phyloP scores from a whole-genome alignment of 2,113 vertebrate species.

The Dasyurus viverrinus region DNA sequence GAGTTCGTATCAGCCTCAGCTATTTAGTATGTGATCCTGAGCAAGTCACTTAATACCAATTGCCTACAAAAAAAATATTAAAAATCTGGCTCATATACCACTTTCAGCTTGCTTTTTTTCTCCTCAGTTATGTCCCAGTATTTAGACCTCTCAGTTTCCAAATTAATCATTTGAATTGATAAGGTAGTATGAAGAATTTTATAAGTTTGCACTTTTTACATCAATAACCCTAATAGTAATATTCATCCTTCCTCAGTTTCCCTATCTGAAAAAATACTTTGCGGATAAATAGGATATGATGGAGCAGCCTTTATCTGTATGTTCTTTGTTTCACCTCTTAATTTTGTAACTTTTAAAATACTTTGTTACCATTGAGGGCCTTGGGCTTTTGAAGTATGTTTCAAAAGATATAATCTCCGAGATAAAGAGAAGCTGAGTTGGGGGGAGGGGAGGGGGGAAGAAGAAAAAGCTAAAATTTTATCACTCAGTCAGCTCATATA shows the following conservation, averaged over 20 bases:
- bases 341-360: background rate
- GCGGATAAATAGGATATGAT: background rate
- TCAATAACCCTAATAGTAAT: background rate
- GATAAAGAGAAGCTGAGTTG: background rate
- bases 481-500: background rate
- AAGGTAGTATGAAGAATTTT: background rate
- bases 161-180: background rate
- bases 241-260: background rate
- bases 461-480: background rate
- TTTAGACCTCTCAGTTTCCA: background rate
- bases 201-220: background rate
- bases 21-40: background rate
- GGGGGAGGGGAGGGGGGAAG: fast-evolving
- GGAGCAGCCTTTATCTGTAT: background rate
- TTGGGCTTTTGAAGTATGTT: background rate
- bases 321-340: background rate
- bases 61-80: background rate
- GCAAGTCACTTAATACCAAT: background rate
- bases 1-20: background rate
- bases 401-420: background rate
- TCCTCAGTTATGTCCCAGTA: background rate
- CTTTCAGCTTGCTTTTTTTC: background rate
- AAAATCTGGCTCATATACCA: background rate
- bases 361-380: background rate
- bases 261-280: background rate